Conservation (phyloP, 2,797 vertebrate genomes). For the Pipistrellus kuhlii region DNA sequence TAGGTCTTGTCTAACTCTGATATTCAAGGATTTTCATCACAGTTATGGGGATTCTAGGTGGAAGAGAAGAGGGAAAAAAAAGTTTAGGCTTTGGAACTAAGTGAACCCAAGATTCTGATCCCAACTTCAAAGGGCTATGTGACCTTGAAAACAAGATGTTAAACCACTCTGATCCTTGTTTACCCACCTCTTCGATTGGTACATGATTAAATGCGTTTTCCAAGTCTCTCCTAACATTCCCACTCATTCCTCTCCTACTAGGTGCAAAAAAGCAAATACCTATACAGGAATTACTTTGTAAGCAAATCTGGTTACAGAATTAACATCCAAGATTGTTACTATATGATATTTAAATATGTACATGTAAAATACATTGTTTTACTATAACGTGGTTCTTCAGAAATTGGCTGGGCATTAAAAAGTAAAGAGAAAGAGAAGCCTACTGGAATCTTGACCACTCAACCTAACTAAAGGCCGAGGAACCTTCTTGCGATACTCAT, state of each 20-base stretch:
- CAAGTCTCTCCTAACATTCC: background rate
- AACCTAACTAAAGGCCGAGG: slow-evolving; percentile 47
- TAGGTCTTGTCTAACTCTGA: background rate
- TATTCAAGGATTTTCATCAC: background rate
- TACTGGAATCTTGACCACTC: slow-evolving; percentile 63
- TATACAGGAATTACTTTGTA: background rate
- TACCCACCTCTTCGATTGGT: background rate
- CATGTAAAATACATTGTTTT: background rate
- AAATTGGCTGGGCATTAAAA: slow-evolving; percentile 67
- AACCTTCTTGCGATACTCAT: slow-evolving; percentile 54
- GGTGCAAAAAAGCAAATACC: background rate
- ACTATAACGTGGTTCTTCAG: slow-evolving; percentile 30
- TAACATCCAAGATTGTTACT: slow-evolving; percentile 18
- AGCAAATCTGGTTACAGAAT: background rate
- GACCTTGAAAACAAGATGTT: background rate
- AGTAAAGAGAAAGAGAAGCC: slow-evolving; percentile 61
- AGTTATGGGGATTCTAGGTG: background rate
- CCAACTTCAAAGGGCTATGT: background rate
- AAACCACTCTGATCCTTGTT: background rate
- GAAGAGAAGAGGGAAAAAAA: background rate
- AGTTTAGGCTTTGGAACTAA: background rate
- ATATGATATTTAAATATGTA: background rate
- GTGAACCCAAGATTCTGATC: background rate
- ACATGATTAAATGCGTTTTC: background rate
- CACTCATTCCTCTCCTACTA: background rate